A percentile compares a stretch with the other conserved stretches of the same genome.
phyloP scores from a whole-genome alignment of 2,888 invertebrate species.

The Phytoseiulus persimilis region DNA sequence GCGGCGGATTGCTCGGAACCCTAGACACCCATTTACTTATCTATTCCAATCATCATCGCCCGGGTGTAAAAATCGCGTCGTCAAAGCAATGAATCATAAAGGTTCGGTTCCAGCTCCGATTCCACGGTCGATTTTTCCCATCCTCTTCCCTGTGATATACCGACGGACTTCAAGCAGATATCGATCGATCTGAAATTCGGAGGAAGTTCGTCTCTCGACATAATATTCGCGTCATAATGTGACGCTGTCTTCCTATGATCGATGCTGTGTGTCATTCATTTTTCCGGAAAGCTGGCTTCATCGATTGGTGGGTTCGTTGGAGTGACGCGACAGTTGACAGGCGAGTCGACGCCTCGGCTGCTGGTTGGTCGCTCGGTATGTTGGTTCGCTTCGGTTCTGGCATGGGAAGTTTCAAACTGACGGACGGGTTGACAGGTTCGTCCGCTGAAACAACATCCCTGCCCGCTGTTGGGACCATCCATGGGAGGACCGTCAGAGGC shows the following conservation, averaged over 20 bases:
- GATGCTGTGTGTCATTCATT: background rate
- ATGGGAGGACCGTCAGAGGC: background rate
- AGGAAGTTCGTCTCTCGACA: background rate
- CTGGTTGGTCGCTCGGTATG: background rate
- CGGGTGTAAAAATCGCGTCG: background rate
- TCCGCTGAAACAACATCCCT: background rate
- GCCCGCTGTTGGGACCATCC: background rate
- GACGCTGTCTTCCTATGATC: background rate
- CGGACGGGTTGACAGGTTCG: background rate
- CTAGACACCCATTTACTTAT: background rate
- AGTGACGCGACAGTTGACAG: background rate
- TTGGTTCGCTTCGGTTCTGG: background rate
- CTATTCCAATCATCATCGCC: background rate
- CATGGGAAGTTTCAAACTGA: background rate
- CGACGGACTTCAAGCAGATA: background rate
- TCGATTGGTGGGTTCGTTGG: background rate
- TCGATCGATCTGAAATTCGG: background rate
- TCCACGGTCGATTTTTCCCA: background rate
- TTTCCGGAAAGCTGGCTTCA: background rate
- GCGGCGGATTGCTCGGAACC: background rate
- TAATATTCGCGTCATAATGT: background rate
- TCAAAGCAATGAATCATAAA: background rate
- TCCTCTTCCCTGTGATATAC: background rate
- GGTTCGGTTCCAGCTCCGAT: background rate
- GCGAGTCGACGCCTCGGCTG: background rate